phyloP scores from a whole-genome alignment of 1,140 invertebrate genomes.

The Aphaenogaster ashmeadi region DNA sequence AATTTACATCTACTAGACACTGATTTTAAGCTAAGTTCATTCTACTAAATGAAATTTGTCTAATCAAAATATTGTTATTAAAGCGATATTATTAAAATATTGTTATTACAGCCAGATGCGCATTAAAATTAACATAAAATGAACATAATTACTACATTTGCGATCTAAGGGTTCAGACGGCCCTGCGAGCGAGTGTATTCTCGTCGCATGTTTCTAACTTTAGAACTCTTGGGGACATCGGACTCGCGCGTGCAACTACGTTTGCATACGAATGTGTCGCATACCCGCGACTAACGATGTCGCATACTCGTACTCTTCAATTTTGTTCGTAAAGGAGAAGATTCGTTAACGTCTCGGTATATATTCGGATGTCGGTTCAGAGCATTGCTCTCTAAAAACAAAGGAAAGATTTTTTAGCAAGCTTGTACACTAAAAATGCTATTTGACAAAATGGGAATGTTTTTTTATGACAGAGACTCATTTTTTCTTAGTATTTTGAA shows the following conservation, averaged over 20 bases:
- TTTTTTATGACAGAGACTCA: neutral
- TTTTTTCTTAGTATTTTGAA: neutral
- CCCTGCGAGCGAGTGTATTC: conserved; percentile 42
- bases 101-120: neutral
- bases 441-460: conserved; percentile 1
- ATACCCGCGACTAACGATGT: conserved; percentile 58
- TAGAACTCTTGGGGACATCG: conserved; percentile 64
- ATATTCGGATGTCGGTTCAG: conserved; percentile 19
- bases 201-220: conserved; percentile 66
- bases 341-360: conserved; percentile 34
- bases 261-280: conserved; percentile 69
- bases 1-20: neutral
- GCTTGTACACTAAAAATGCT: neutral
- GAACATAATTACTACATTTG: conserved; percentile 14
- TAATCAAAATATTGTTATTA: neutral
- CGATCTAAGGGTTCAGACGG: conserved; percentile 24
- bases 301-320: conserved; percentile 49
- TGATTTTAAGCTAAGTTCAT: neutral
- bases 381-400: neutral
- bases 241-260: conserved; percentile 40
- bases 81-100: neutral
- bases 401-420: neutral
- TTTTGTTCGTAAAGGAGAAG: conserved; percentile 29
- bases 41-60: neutral
- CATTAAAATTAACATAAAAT: conserved; percentile 41